These are phyloP conservation scores for Amphiura filiformis DNA, from an alignment of 35 echinoderm and acorn worm genomes.

Conservation along the genomic window DNA sequence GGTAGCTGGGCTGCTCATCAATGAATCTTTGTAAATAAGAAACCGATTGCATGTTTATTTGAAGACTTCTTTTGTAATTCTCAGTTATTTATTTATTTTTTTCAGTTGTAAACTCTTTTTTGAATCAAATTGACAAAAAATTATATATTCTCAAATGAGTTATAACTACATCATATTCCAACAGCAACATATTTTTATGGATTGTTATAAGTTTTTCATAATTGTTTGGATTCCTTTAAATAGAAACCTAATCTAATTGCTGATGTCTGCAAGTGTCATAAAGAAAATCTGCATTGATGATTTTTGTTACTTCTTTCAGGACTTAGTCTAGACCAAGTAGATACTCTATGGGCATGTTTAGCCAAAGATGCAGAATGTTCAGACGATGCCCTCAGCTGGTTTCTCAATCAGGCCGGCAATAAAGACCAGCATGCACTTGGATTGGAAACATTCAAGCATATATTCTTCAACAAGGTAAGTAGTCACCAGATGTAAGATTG, in stretches of 20 bases:
- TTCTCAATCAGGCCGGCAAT: conserved; percentile 67
- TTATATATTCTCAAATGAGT: too few species aligned
- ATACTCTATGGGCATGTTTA: conserved; percentile 74
- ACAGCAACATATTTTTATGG: neutral
- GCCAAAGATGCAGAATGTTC: conserved; percentile 71
- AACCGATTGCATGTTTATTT: too few species aligned
- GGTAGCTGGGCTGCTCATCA: too few species aligned
- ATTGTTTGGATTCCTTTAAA: neutral
- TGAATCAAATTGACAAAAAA: too few species aligned
- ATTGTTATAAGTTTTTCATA: neutral
- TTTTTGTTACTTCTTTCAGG: conserved; percentile 35
- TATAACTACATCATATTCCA: neutral
- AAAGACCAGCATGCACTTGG: conserved; percentile 89
- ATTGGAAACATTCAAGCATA: conserved; percentile 80
- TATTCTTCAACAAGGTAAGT: conserved; percentile 84
- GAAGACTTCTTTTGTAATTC: neutral
- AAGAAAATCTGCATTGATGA: too few species aligned
- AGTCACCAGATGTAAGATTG: too few species aligned
- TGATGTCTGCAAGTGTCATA: too few species aligned
- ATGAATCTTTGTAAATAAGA: too few species aligned
- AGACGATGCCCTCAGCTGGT: conserved; percentile 85
- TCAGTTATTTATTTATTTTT: neutral
- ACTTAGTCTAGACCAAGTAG: conserved; percentile 77
- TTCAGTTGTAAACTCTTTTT: neutral
- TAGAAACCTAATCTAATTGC: too few species aligned